Conservation (phyloP, 2,888 invertebrate genomes). For the Rotaria magnacalcarata region DNA sequence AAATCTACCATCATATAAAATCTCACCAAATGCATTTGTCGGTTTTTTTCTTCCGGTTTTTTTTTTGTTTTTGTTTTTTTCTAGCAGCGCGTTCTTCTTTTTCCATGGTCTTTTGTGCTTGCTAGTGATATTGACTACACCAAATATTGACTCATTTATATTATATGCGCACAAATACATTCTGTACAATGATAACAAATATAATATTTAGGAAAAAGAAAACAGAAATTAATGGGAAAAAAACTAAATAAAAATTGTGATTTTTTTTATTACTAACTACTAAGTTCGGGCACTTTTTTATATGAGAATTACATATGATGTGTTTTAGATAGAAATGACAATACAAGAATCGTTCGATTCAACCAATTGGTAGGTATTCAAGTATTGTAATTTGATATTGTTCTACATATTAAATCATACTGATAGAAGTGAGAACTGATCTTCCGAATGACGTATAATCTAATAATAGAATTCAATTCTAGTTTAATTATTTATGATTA, state of each 20-base stretch:
- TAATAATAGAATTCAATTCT: no score
- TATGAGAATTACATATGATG: neutral
- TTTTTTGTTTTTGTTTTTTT: neutral
- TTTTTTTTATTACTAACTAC: neutral
- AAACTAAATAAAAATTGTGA: neutral
- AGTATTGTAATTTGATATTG: neutral
- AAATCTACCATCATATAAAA: neutral
- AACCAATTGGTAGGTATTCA: neutral
- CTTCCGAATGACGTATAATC: no score
- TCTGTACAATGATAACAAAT: neutral
- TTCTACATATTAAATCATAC: neutral
- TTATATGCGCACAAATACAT: conserved; percentile 6
- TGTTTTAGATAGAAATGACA: neutral
- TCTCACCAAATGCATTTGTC: conserved; percentile 10
- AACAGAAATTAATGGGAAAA: neutral
- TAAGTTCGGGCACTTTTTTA: neutral
- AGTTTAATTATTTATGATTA: no score
- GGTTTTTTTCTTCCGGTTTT: neutral
- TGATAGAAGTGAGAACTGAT: neutral
- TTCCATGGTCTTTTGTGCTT: neutral
- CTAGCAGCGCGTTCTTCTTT: neutral
- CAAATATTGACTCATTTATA: conserved; percentile 22
- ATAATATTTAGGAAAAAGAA: neutral
- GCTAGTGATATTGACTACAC: neutral
- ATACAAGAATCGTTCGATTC: neutral